Evolutionary conservation across 2,888 invertebrate genomes (phyloP).

Genomic region (Cordylochernes scorpioides): DNA sequence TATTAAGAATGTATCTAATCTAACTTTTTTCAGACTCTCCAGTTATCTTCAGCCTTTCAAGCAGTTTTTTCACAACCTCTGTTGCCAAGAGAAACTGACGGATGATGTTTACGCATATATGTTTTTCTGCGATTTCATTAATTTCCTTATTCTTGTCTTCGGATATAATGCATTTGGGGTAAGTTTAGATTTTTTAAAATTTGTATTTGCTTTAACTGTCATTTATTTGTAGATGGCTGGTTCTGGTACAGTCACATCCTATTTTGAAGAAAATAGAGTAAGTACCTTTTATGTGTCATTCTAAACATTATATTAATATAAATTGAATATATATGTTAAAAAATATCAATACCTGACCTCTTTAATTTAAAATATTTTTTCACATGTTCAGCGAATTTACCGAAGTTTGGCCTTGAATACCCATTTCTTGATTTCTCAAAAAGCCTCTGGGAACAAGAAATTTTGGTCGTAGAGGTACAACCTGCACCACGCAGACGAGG

Average conservation of each 20-base stretch:
- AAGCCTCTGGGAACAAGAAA: no score
- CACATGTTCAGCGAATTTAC: background rate
- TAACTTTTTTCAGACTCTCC: slow-evolving; percentile 28
- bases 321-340: no score
- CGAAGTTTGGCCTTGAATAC: background rate
- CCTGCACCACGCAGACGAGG: no score
- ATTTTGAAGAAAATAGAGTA: slow-evolving; percentile 60
- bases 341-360: slow-evolving; percentile 1
- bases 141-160: slow-evolving; percentile 79
- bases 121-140: slow-evolving; percentile 94
- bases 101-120: slow-evolving; percentile 87
- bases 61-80: slow-evolving; percentile 44
- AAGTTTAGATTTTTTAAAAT: slow-evolving; percentile 20
- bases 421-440: no score
- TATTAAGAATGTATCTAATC: no score
- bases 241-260: slow-evolving; percentile 64
- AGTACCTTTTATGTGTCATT: slow-evolving; percentile 4
- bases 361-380: background rate
- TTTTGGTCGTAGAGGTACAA: no score
- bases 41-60: slow-evolving; percentile 41
- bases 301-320: background rate
- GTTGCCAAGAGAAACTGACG: slow-evolving; percentile 46
- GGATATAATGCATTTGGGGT: slow-evolving; percentile 94
- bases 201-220: slow-evolving; percentile 1
- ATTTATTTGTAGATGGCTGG: slow-evolving; percentile 23